Conservation (phyloP, 2,888 invertebrate species). For the Sarcophaga carnaria region DNA sequence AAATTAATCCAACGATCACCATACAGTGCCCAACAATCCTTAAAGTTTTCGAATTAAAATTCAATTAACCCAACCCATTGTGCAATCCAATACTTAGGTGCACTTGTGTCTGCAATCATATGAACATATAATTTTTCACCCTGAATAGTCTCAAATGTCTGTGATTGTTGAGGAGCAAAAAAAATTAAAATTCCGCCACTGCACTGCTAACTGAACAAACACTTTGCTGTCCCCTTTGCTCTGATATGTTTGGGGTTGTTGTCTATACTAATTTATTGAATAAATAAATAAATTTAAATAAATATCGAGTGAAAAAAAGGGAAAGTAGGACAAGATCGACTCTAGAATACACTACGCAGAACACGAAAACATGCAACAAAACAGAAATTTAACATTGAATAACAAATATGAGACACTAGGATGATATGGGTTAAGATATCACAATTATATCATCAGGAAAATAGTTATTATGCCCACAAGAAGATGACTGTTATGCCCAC, state of each 20-base stretch:
- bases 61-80: neutral
- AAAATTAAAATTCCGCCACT: slow-evolving; percentile 31
- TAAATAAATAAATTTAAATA: too few species aligned
- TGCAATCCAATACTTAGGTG: slow-evolving; percentile 6
- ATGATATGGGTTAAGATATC: too few species aligned
- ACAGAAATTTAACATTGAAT: slow-evolving; percentile 22
- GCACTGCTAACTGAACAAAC: slow-evolving; percentile 23
- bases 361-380: neutral
- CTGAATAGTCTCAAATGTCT: slow-evolving; percentile 9
- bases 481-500: too few species aligned
- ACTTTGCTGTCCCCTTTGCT: slow-evolving; percentile 1
- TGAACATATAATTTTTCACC: neutral
- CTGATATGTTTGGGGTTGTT: slow-evolving; percentile 45
- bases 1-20: too few species aligned
- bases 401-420: too few species aligned
- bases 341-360: slow-evolving; percentile 41
- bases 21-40: too few species aligned
- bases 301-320: too few species aligned
- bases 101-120: neutral
- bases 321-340: too few species aligned
- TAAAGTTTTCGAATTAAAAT: neutral
- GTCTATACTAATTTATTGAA: slow-evolving; percentile 73
- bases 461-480: too few species aligned
- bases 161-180: neutral
- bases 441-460: too few species aligned